These are phyloP conservation scores for Lasiurus borealis DNA, from an alignment of 2,113 vertebrate genomes.

Conservation along the genomic window DNA sequence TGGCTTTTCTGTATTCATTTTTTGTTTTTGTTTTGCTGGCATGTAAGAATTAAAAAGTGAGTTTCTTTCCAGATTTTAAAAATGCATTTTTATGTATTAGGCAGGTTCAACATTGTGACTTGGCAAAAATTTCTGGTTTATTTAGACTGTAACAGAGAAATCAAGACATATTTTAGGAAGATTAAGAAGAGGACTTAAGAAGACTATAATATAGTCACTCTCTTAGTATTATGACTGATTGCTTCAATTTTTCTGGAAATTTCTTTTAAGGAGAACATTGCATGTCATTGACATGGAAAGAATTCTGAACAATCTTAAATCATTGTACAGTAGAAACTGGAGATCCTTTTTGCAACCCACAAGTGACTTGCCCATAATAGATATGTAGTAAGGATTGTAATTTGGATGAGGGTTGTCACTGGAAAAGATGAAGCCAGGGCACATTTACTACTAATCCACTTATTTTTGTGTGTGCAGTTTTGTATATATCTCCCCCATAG, in stretches of 20 bases:
- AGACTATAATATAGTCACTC: background rate
- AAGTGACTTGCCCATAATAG: background rate
- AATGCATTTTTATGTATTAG: background rate
- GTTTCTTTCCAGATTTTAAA: background rate
- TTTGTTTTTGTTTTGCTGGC: background rate
- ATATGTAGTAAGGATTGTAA: background rate
- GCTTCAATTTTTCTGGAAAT: conserved; percentile 47
- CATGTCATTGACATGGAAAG: background rate
- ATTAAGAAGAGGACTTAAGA: conserved; percentile 16
- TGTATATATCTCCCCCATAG: background rate
- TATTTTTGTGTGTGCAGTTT: background rate
- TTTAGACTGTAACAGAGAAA: conserved; percentile 20
- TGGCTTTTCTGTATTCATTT: background rate
- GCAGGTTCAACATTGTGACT: background rate
- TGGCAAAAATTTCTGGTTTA: conserved; percentile 15
- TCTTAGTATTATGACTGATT: conserved; percentile 7
- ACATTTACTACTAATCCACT: background rate
- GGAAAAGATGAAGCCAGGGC: background rate
- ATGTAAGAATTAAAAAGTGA: background rate
- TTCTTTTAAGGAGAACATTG: background rate
- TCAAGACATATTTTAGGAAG: background rate
- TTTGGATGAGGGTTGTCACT: background rate
- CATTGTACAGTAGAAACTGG: background rate
- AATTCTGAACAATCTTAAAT: background rate
- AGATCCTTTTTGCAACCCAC: background rate